Conservation (phyloP, 2,888 invertebrate genomes). For the Plutella xylostella region DNA sequence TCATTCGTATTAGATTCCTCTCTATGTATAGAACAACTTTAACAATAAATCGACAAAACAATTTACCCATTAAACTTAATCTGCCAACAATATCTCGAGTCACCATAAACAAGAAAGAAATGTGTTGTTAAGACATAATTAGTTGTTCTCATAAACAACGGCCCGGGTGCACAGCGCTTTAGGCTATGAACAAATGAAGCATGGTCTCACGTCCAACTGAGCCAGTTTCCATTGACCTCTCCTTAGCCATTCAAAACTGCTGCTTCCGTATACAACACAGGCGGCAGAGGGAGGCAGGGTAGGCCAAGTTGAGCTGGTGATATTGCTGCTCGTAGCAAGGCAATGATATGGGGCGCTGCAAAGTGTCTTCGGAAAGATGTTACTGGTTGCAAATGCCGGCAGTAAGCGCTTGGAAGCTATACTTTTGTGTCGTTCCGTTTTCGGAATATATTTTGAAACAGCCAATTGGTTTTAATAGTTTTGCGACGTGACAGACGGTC, state of each 20-base stretch:
- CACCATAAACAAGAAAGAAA: conserved; percentile 39
- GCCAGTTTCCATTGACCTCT: conserved; percentile 31
- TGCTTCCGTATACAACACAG: neutral
- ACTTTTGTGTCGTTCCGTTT: too few relatives aligned
- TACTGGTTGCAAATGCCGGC: neutral
- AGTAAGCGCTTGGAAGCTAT: too few relatives aligned
- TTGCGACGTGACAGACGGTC: too few relatives aligned
- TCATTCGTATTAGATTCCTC: too few relatives aligned
- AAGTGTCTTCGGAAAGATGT: neutral
- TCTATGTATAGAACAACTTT: too few relatives aligned
- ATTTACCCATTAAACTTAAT: too few relatives aligned
- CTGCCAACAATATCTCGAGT: too few relatives aligned
- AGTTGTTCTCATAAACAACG: conserved; percentile 54
- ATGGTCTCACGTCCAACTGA: conserved; percentile 42
- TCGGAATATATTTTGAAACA: too few relatives aligned
- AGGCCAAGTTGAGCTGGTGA: conserved; percentile 26
- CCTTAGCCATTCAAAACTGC: neutral
- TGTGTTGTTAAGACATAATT: conserved; percentile 55
- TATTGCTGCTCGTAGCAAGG: conserved; percentile 31
- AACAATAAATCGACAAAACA: too few relatives aligned
- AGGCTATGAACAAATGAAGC: conserved; percentile 53
- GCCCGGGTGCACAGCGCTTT: conserved; percentile 43
- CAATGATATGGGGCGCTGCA: conserved; percentile 31
- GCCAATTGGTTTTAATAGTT: too few relatives aligned
- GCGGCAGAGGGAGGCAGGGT: conserved; percentile 13